Base-by-base conservation (phyloP, 35 echinoderm and acorn worm genomes). In the Eucidaris tribuloides region DNA sequence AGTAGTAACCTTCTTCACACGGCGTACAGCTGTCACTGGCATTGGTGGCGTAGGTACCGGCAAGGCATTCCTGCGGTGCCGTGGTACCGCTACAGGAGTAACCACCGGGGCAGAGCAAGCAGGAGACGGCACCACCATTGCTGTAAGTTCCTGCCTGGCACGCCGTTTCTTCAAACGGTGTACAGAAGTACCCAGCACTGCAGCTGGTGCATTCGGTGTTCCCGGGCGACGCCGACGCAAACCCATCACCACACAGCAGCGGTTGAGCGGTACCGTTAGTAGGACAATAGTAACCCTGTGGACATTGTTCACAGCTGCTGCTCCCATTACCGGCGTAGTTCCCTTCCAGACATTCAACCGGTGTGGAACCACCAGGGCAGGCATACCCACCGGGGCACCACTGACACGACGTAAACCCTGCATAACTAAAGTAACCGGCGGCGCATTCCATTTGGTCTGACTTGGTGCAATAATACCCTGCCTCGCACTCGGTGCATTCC, bases 1-100 rank as follows among this genome's bases (percentile, higher is more conserved):
- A 94, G 25, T 89, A 81, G 76, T 81, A 85, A 54, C 92, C 92
- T 52, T 48, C 43, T 3, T 94, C 86, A 90, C 92, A 94, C 18
- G 56, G 44, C 28, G 44, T 77, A 76, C 91, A 94, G 44, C 81
- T 82, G 37, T 85, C 86, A 49, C 91, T 94, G 31, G 86, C 91
- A 85, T 89, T 89, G 60, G 59, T 70, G 28, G 86, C 86, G 84
- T 54, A 44, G 87, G 31, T 65, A 34, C 94, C 94, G 6, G 78
- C 64, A 3, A 31, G 65, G 42, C 94, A 97, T 22, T 76, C 31
- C 9, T 59, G 33, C 42, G 83, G 81, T 17, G 77, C 42, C 18
- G 22, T 38, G 32, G 66, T 81, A 17, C 83, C 83, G 3, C 77
- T 42, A 52, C 90, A 92, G 13, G 65, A 60, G 60, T 87, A 87